Base-by-base conservation (phyloP, 2,888 invertebrate genomes). In the Sceliomorpha sp. region DNA sequence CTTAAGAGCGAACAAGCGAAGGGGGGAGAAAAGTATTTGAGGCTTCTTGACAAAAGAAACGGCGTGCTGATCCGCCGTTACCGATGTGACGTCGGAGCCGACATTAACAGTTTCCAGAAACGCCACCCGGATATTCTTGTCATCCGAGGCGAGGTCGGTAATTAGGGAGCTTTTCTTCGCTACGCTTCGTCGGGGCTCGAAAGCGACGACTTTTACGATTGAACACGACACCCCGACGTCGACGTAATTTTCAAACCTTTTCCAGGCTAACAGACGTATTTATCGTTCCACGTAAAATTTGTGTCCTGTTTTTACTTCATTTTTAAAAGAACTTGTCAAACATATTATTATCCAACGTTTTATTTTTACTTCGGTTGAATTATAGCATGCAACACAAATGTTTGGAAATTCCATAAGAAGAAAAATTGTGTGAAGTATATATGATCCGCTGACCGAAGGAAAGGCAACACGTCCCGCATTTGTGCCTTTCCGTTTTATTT, bases 181-280 rank as follows among this genome's bases (percentile, higher is more conserved):
- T 39, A 17, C 62, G 44, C 74, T 77, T 76, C 72, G 74, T 75
- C 74, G 74, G 72, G 72, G 53, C 42, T 15, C 14, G 32, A 44
- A 44, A 36, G 27, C 14, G 47, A 36, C 58, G 53, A 56, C 48
- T 31, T 68, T 73, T 62, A 72, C 40, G 44, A 47, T 34, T 42
- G 51, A 44, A 59, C 32, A 48, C 50, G 14, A 44, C 36, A 20
- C 58, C 31, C 44, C 26, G 39, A 24, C 27, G 2, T 26, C 29
- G 12, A 32, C 48, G 17, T 44, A 9, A 36, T 51, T 60, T 36
- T 31, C 48, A 50, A 36, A 32, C 51, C 39, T 53, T 20, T 53
- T 29, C 26, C 53, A 14, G 8, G 20, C 4, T 7, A 1, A 17
- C 10, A 10, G 47, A 32, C 32, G 10, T 20, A 13, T 47, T 29